Conservation (phyloP, 2,797 vertebrate species). For the Eidolon dupreanum region DNA sequence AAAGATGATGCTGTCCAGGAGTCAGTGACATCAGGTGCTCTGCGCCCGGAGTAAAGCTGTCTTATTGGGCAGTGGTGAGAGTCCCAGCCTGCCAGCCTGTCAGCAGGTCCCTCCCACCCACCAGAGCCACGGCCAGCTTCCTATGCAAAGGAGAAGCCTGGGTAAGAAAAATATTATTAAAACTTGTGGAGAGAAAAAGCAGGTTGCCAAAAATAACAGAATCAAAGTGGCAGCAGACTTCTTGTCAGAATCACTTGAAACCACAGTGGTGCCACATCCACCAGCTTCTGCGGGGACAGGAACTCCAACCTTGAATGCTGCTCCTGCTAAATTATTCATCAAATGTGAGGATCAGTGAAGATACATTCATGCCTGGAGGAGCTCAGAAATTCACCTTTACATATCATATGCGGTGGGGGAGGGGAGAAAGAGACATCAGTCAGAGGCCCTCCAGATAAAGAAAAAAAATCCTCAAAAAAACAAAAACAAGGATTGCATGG, state of each 20-base stretch:
- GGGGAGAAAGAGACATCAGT: background rate
- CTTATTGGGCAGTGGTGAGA: background rate
- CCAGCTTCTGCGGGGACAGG: background rate
- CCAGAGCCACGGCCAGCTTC: background rate
- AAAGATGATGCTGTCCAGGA: background rate
- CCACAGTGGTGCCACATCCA: background rate
- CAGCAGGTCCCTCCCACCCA: background rate
- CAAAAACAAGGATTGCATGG: background rate
- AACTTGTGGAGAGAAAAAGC: background rate
- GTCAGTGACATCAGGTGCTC: background rate
- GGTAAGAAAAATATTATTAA: background rate
- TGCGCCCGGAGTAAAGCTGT: background rate
- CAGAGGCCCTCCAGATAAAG: background rate
- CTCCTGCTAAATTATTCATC: background rate
- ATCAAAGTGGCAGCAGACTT: background rate
- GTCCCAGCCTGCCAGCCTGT: background rate
- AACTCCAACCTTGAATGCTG: background rate
- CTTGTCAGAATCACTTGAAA: background rate
- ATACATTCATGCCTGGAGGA: background rate
- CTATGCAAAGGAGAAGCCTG: background rate
- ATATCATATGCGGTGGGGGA: background rate
- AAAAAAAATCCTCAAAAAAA: background rate
- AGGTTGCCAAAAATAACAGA: background rate
- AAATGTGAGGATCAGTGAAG: background rate
- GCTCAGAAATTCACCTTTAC: background rate